phyloP scores from a whole-genome alignment of 2,888 invertebrate genomes.

The Gerosis bhagava region DNA sequence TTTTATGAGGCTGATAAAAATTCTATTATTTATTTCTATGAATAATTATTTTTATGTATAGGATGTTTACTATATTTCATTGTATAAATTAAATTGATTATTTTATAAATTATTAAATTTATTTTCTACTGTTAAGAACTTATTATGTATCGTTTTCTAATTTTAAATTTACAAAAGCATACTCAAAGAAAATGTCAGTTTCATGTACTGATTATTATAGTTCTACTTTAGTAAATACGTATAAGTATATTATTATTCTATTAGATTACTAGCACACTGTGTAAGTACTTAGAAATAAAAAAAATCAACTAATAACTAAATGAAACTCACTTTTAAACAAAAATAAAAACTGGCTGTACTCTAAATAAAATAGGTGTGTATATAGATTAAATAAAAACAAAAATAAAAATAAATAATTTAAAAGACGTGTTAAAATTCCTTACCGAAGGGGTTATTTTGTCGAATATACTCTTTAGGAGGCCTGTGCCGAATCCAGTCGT shows the following conservation, averaged over 20 bases:
- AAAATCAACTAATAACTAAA: slow-evolving; percentile 61
- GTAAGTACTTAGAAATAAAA: slow-evolving; percentile 51
- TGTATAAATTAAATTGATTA: no score
- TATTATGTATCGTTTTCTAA: slow-evolving; percentile 57
- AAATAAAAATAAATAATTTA: slow-evolving; percentile 57
- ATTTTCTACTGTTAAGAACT: slow-evolving; percentile 1
- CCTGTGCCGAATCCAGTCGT: slow-evolving; percentile 83
- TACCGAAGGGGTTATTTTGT: slow-evolving; percentile 84
- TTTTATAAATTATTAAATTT: no score
- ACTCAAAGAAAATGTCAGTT: slow-evolving; percentile 70
- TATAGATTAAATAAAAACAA: slow-evolving; percentile 58
- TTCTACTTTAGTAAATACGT: slow-evolving; percentile 59
- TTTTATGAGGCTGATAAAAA: no score
- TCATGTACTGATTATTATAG: slow-evolving; percentile 64
- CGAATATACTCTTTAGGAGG: slow-evolving; percentile 83
- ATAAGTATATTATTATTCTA: slow-evolving; percentile 57
- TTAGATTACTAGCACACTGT: slow-evolving; percentile 77
- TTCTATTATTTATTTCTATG: no score
- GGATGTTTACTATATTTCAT: no score
- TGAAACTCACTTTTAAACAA: slow-evolving; percentile 61
- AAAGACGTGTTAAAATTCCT: slow-evolving; percentile 82
- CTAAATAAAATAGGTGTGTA: slow-evolving; percentile 62
- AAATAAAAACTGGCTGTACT: slow-evolving; percentile 53
- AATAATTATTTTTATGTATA: no score
- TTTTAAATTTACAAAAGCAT: slow-evolving; percentile 71